Conservation (phyloP, 2,888 invertebrate species). For the Eupithecia pulchellata region DNA sequence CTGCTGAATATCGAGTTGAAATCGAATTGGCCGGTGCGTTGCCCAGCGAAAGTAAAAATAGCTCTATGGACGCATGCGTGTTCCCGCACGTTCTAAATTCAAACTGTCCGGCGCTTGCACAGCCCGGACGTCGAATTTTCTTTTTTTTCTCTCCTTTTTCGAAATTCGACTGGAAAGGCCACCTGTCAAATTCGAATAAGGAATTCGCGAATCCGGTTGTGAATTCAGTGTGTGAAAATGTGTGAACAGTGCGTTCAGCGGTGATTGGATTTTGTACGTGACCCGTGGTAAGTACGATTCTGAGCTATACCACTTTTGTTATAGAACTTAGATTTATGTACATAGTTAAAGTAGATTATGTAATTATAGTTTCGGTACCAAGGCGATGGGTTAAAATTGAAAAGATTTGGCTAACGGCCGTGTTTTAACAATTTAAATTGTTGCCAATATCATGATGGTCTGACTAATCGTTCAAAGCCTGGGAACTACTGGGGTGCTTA, state of each 20-base stretch:
- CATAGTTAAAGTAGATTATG: constrained; percentile 29
- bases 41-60: constrained; percentile 78
- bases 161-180: constrained; percentile 79
- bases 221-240: constrained; percentile 64
- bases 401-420: constrained; percentile 26
- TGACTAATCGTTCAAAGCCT: constrained; percentile 26
- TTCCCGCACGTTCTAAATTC: constrained; percentile 70
- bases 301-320: constrained; percentile 34
- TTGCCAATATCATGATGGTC: constrained; percentile 24
- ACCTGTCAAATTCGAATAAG: constrained; percentile 49
- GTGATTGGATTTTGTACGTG: constrained; percentile 62
- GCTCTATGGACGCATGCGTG: constrained; percentile 62
- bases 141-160: constrained; percentile 44
- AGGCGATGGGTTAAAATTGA: constrained; percentile 9
- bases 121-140: constrained; percentile 69
- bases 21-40: constrained; percentile 51
- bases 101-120: constrained; percentile 71
- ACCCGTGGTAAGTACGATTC: constrained; percentile 61
- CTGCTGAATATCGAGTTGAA: constrained; percentile 46
- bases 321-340: constrained; percentile 29
- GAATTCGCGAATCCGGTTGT: constrained; percentile 46
- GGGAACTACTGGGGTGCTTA: constrained; percentile 3
- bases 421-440: constrained; percentile 15
- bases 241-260: constrained; percentile 78
- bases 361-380: constrained; percentile 30